Base-by-base conservation (phyloP, 2,888 invertebrate genomes). In the Brachyptera risi region DNA sequence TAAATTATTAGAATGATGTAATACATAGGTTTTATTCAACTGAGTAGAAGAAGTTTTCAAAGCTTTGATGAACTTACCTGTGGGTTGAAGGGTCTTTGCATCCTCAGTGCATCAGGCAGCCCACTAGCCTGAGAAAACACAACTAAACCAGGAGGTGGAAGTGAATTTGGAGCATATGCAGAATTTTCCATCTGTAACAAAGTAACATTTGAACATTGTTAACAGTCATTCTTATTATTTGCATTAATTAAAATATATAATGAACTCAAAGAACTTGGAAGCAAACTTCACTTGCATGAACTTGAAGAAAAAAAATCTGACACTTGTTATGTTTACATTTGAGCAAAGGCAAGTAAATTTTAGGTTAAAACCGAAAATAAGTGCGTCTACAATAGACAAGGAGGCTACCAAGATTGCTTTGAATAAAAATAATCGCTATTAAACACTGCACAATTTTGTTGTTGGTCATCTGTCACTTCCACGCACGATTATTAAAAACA, bases 91-190 rank as follows among this genome's bases (percentile, higher is more conserved):
- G 87, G 86, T 75, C 87, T 81, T 78, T 87, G 87, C 78, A 87
- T 85, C 76, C 87, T 80, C 70, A 87, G 79, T 68, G 86, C 85
- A 78, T 87, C 87, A 74, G 86, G 84, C 75, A 87, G 79, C 72
- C 85, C 85, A 71, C 85, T 85, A 71, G 86, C 85, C 79, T 87
- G 86, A 68, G 87, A 87, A 75, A 87, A 83, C 68, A 87, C 87
- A 72, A 87, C 87, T 75, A 87, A 77, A 73, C 86, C 85, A 72
- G 87, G 86, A 71, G 86, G 86, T 76, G 85, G 85, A 74, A 87
- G 79, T 76, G 86, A 85, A 74, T 84, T 86, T 71, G 84, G 82
- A 70, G 82, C 82, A 76, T 86, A 87, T 68, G 85, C 83, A 74
- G 86, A 86, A 78, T 87, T 87, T 79, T 87, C 87, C 87, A 87